Evolutionary conservation across 2,797 vertebrate genomes (phyloP), one percentile per base, ranked within the genome.

Genomic region (Enteromius paludinosus): DNA sequence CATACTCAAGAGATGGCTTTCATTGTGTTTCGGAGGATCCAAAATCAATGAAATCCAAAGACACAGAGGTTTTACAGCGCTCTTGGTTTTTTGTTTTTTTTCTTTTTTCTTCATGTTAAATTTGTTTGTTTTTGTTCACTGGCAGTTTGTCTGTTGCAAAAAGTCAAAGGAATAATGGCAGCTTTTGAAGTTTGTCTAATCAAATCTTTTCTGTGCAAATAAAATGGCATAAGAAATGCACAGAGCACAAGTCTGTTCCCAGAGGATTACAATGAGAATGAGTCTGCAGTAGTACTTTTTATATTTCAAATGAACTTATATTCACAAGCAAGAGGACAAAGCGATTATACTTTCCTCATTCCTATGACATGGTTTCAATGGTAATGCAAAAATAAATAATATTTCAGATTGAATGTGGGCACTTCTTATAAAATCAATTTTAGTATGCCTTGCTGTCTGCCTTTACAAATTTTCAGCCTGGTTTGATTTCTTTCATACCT

Each of bases 401-500:
- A 35, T n/a, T 54, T 73, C 30, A 73, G 73, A 5, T 43, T 20
- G 35, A 70, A n/a, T 71, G 25, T 41, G 61, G 38, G 54, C 17
- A 33, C 52, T 77, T 35, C 61, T 43, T 20, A 4, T 38, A 62
- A 73, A 78, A 85, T 47, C 14, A 61, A 5, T 25, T 78, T 70
- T 38, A 54, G 52, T 59, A 84, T 64, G 73, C 54, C 71, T 78
- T 64, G 78, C 87, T 84, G 73, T 76, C 64, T 79, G 61, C 82
- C 14, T 83, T 61, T 78, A 54, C 17, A 71, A 68, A 56, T 76
- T 89, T 87, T 85, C 61, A 81, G 72, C 78, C 86, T 71, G 66
- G 79, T 84, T 84, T 79, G 82, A 73, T 47, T 80, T 78, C 82
- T 87, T 86, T 85, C 68, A 52, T 87, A 62, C 47, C 35, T 85